Percentiles rank a stretch among this genome's conserved stretches.
phyloP scores from a whole-genome alignment of 2,797 vertebrate species.

The Pipistrellus kuhlii region DNA sequence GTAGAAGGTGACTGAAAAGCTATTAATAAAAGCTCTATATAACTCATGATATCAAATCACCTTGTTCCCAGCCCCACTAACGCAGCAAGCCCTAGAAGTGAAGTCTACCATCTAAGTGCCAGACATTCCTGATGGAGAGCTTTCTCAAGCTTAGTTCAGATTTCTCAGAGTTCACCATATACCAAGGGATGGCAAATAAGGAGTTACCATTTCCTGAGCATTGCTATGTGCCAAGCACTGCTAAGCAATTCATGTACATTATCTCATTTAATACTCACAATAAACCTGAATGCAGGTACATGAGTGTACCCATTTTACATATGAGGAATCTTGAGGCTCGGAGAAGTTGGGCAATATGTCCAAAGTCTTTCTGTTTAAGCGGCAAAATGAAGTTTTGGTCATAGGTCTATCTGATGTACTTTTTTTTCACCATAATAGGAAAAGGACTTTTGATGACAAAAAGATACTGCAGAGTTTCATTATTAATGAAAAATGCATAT shows the following conservation, averaged over 20 bases:
- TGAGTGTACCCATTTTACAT: background rate
- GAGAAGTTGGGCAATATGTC: background rate
- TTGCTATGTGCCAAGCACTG: background rate
- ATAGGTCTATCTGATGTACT: slow-evolving; percentile 16
- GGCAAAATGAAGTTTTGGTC: slow-evolving; percentile 48
- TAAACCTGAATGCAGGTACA: background rate
- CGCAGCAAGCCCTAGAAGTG: background rate
- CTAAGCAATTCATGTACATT: background rate
- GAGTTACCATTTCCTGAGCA: slow-evolving; percentile 28
- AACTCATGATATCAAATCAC: background rate
- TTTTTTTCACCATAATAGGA: background rate
- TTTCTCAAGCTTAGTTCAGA: slow-evolving; percentile 2
- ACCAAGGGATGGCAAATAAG: background rate
- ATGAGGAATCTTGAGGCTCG: slow-evolving; percentile 21
- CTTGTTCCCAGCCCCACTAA: background rate
- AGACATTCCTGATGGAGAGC: background rate
- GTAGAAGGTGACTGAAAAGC: slow-evolving; percentile 39
- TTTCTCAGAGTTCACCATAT: background rate
- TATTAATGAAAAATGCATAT: slow-evolving; percentile 37
- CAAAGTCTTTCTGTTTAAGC: slow-evolving; percentile 19
- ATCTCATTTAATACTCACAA: slow-evolving; percentile 24
- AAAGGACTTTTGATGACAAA: background rate
- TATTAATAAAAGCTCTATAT: slow-evolving; percentile 15
- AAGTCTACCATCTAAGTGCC: background rate
- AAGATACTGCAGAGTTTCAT: slow-evolving; percentile 31